phyloP scores from a whole-genome alignment of 2,113 vertebrate genomes.

The Cercocebus atys region DNA sequence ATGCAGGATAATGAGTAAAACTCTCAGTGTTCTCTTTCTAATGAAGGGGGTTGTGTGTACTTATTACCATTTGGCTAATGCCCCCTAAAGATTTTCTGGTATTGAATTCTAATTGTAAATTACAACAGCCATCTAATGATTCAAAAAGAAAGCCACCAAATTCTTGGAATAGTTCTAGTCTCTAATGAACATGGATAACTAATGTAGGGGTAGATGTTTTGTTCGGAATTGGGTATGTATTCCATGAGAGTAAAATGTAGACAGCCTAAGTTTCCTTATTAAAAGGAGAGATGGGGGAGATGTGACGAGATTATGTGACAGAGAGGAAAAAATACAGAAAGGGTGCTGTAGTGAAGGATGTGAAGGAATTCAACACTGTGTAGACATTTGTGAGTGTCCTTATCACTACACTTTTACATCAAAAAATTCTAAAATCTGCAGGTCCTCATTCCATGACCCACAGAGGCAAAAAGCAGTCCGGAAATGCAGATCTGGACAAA shows the following conservation, averaged over 20 bases:
- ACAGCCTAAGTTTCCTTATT: neutral
- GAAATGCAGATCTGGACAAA: neutral
- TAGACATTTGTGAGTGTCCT: neutral
- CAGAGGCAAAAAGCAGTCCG: neutral
- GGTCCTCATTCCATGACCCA: neutral
- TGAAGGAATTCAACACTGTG: neutral
- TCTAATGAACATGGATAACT: neutral
- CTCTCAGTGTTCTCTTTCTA: neutral
- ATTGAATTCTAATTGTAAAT: neutral
- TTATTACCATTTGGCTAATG: neutral
- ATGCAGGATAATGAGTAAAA: neutral
- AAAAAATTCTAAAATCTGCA: neutral
- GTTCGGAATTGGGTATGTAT: neutral
- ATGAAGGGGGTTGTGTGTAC: neutral
- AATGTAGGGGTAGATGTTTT: neutral
- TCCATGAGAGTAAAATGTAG: neutral
- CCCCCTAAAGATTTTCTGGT: conserved; percentile 3
- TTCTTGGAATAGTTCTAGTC: neutral
- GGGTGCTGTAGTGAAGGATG: neutral
- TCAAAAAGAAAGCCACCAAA: neutral
- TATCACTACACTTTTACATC: neutral
- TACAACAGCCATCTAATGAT: neutral
- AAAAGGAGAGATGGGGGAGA: neutral
- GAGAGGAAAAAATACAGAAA: neutral
- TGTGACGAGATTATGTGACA: neutral